Percentiles rank a stretch among this genome's conserved stretches.
Evolutionary conservation across 2,888 invertebrate genomes (phyloP).

Genomic region (Horisme vitalbata): DNA sequence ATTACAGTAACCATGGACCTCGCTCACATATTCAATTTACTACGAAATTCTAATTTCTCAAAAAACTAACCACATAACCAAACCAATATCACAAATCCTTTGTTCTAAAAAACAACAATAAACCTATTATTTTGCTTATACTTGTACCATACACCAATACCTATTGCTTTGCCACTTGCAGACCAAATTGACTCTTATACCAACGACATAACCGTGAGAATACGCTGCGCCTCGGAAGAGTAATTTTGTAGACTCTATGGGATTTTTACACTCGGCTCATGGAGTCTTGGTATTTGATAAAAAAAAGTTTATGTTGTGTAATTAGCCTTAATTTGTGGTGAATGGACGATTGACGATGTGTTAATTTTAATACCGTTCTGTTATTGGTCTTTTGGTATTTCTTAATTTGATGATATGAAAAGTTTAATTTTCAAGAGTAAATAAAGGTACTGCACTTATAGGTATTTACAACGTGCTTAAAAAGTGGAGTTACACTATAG

Average conservation of each 20-base stretch:
- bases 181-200: conserved; percentile 49
- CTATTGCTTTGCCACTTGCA: conserved; percentile 41
- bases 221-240: conserved; percentile 46
- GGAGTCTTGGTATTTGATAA: conserved; percentile 44
- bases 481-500: too few relatives aligned
- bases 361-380: conserved; percentile 1
- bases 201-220: conserved; percentile 51
- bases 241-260: conserved; percentile 79
- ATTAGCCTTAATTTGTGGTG: conserved; percentile 15
- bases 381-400: background rate
- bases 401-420: too few relatives aligned
- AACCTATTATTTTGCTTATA: conserved; percentile 45
- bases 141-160: conserved; percentile 65
- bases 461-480: too few relatives aligned
- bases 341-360: conserved; percentile 15
- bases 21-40: too few relatives aligned
- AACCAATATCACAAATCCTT: conserved; percentile 8
- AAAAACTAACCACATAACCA: too few relatives aligned
- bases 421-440: too few relatives aligned
- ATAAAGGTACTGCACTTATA: too few relatives aligned
- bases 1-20: too few relatives aligned
- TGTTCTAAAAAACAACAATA: conserved; percentile 22
- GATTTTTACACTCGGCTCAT: conserved; percentile 53
- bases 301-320: conserved; percentile 16
- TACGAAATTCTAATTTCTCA: too few relatives aligned